phyloP scores from a whole-genome alignment of 30 jellyfish, hydroid and myxozoan genomes.

The Rhopilema esculentum region DNA sequence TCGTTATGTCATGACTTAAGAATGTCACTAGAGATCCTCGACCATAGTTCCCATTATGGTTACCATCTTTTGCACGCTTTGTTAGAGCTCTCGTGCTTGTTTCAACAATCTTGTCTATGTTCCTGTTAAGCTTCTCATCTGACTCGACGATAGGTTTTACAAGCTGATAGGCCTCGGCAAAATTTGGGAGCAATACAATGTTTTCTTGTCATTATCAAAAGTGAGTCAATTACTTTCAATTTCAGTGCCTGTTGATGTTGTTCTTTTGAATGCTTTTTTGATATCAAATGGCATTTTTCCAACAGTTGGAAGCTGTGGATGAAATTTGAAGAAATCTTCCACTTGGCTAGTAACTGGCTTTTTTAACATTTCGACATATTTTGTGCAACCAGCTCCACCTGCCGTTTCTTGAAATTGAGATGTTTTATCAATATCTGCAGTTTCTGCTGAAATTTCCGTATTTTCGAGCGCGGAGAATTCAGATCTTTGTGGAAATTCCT shows the following conservation, averaged over 20 bases:
- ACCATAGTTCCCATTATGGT: conserved; percentile 35
- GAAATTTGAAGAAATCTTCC: conserved; percentile 41
- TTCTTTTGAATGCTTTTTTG: conserved; percentile 38
- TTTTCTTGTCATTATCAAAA: conserved; percentile 10
- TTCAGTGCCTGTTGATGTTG: conserved; percentile 34
- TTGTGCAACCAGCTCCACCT: conserved; percentile 14
- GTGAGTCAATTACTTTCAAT: conserved; percentile 51
- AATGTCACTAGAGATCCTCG: too few relatives aligned
- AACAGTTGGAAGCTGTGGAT: conserved; percentile 27
- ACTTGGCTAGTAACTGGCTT: conserved; percentile 34
- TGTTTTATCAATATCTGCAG: neutral
- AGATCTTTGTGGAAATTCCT: conserved; percentile 11
- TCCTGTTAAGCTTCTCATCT: conserved; percentile 21
- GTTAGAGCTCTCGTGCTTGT: conserved; percentile 38
- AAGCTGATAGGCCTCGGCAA: conserved; percentile 40
- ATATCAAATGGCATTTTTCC: conserved; percentile 32
- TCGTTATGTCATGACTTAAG: too few relatives aligned
- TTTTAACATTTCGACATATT: conserved; percentile 10
- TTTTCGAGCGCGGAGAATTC: neutral
- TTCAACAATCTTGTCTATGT: conserved; percentile 32
- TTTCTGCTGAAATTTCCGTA: neutral
- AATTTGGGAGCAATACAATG: conserved; percentile 41
- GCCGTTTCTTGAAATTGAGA: conserved; percentile 2
- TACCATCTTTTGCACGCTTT: conserved; percentile 14
- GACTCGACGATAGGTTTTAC: conserved; percentile 39